Evolutionary conservation across 1,140 invertebrate species (phyloP), one percentile per base, ranked within the genome.

Genomic region (Neodiprion fabricii): DNA sequence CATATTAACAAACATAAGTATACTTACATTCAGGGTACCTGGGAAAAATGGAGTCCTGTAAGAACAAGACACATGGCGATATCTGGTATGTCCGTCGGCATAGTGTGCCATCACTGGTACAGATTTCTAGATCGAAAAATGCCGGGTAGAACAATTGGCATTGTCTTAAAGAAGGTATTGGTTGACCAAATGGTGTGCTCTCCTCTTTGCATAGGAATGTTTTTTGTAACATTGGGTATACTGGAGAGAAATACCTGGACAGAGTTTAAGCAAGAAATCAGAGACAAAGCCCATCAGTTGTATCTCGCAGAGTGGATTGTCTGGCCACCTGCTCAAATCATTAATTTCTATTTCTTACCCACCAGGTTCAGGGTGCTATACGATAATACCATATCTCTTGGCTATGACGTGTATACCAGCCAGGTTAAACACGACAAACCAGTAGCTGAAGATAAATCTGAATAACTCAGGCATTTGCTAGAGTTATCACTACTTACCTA

Each of bases 401-500:
- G 95, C 10, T 98, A 97, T 89, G 96, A 98, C 86, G 88, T 96
- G 67, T 98, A 97, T 83, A 96, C 95, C n/a, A 97, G 96, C 40
- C 93, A 96, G 86, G 93, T 98, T n/a, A 96, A 95, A 86, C 91
- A 96, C 75, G 82, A 89, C 72, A 84, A 83, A 61, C 21, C 61
- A n/a, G 9, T 72, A 12, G 53, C 11, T 14, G 53, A 9, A 12
- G 53, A 80, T 28, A 61, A 61, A 40, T 40, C 28, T 40, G 28
- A 40, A 40, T 40, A 40, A 40, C 28, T 40, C 28, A 40, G 28
- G 28, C 28, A 40, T 40, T 40, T 40, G 28, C 28, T 40, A 40
- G 28, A 40, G 3, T 40, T 40, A 40, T 40, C 28, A 40, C 28
- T 40, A 40, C 28, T 40, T 40, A 40, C 5, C 28, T 40, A 40